phyloP scores from a whole-genome alignment of 2,888 invertebrate genomes.

The Opisthograptis luteolata region DNA sequence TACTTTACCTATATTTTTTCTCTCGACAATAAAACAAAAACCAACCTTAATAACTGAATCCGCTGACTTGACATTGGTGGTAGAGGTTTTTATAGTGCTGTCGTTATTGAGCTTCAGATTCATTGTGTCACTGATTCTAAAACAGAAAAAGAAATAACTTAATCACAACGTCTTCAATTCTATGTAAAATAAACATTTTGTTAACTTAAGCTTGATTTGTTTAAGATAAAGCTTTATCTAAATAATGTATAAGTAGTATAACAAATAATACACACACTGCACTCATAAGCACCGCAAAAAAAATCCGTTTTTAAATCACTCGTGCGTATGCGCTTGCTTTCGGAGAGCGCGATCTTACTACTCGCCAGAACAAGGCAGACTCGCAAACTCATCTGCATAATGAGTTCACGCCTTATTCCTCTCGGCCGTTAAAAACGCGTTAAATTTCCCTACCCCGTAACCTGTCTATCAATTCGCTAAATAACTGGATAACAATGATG shows the following conservation, averaged over 20 bases:
- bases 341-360: constrained; percentile 61
- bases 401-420: constrained; percentile 65
- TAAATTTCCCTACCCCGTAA: constrained; percentile 44
- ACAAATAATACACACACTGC: constrained; percentile 51
- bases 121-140: constrained; percentile 59
- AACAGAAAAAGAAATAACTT: constrained; percentile 1
- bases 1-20: too few species aligned
- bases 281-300: constrained; percentile 51
- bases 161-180: background rate
- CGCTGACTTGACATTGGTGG: constrained; percentile 52
- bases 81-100: constrained; percentile 52
- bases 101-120: constrained; percentile 76
- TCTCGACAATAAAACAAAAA: too few species aligned
- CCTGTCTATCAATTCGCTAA: constrained; percentile 29
- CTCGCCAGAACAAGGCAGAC: constrained; percentile 51
- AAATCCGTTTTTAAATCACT: constrained; percentile 5
- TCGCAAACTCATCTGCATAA: constrained; percentile 57
- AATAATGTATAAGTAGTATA: too few species aligned
- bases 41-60: constrained; percentile 67
- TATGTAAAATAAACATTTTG: too few species aligned
- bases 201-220: too few species aligned
- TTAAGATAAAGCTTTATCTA: too few species aligned
- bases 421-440: constrained; percentile 66
- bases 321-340: constrained; percentile 60
- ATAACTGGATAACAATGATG: constrained; percentile 62